Percentiles rank a stretch among this genome's conserved stretches.
Conservation (phyloP, 2,888 invertebrate species). For the Halictus quadricinctus region DNA sequence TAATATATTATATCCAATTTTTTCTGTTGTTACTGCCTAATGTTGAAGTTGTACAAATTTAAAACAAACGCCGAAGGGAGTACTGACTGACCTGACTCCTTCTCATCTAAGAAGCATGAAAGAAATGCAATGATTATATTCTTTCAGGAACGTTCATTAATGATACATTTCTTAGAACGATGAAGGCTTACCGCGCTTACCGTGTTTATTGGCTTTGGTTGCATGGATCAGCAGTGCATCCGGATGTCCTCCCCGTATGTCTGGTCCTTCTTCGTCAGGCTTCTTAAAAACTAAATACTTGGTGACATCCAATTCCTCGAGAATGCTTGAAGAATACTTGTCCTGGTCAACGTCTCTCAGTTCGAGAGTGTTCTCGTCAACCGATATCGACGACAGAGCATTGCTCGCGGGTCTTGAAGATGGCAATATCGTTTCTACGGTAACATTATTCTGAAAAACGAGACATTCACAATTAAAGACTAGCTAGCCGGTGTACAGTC, state of each 20-base stretch:
- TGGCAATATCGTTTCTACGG: constrained; percentile 72
- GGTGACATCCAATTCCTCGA: constrained; percentile 92
- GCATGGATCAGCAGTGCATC: constrained; percentile 98
- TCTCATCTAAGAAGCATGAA: constrained; percentile 80
- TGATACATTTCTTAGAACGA: not conserved
- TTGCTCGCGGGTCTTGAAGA: constrained; percentile 78
- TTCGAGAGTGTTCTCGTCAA: constrained; percentile 78
- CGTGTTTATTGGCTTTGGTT: constrained; percentile 95
- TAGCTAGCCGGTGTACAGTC: not conserved
- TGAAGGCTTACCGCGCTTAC: constrained; percentile 80
- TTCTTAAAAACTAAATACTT: constrained; percentile 91
- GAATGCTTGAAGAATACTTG: constrained; percentile 73
- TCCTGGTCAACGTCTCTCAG: constrained; percentile 76
- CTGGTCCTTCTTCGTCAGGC: constrained; percentile 93
- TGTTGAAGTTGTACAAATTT: not conserved
- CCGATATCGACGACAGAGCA: constrained; percentile 77
- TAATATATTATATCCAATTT: not conserved
- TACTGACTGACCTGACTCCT: constrained; percentile 82
- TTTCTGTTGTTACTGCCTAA: not conserved
- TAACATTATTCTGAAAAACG: constrained; percentile 73
- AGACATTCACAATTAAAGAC: not conserved
- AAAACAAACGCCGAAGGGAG: not conserved
- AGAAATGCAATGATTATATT: constrained; percentile 33
- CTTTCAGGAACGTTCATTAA: not conserved
- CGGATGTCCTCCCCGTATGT: constrained; percentile 95